Evolutionary conservation across 2,888 invertebrate species (phyloP), one percentile per base, ranked within the genome.

Genomic region (Coelopa pilipes): DNA sequence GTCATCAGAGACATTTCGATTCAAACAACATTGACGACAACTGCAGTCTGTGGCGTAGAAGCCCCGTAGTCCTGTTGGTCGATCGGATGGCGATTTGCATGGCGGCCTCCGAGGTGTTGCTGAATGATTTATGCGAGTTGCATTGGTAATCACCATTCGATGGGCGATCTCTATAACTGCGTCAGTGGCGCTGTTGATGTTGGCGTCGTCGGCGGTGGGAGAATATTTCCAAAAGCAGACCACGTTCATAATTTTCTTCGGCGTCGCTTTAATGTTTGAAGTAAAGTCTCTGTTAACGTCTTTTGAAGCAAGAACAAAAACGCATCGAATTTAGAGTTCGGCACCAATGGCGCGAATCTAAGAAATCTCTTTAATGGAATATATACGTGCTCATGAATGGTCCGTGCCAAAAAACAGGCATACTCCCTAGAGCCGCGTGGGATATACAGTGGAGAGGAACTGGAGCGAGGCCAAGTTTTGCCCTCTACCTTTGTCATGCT

Each of bases 51-150:
- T 7, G 34, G 7, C 34, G 34, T 34, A 34, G 34, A 34, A 34
- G 45, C 46, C 10, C 17, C 65, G 17, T 65, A 46, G 17, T 63
- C 63, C 47, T 63, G 63, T 45, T 46, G 47, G 17, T 53, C 21
- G 50, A 47, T 53, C 21, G 50, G 57, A 45, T 57, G 13, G 46
- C 59, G 55, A 69, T 69, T 69, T 69, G 69, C 69, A 69, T 69
- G 57, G 57, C 69, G 69, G 57, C 69, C 59, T 69, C 57, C 47
- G 57, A 69, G 59, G 69, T 69, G 69, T 69, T 59, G 46, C 9
- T 57, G 69, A 69, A 69, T 69, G 57, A 69, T 69, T 69, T 69
- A 69, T 69, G 57, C 46, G 69, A 46, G 34, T 7, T 34, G 34
- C 34, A 34, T 34, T 69, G 57, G 59, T 46, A 69, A 47, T 69